Percentiles rank a stretch among this genome's conserved stretches.
These are phyloP conservation scores for Tringa solitaria DNA, from an alignment of 2,113 vertebrate genomes.

Conservation along the genomic window DNA sequence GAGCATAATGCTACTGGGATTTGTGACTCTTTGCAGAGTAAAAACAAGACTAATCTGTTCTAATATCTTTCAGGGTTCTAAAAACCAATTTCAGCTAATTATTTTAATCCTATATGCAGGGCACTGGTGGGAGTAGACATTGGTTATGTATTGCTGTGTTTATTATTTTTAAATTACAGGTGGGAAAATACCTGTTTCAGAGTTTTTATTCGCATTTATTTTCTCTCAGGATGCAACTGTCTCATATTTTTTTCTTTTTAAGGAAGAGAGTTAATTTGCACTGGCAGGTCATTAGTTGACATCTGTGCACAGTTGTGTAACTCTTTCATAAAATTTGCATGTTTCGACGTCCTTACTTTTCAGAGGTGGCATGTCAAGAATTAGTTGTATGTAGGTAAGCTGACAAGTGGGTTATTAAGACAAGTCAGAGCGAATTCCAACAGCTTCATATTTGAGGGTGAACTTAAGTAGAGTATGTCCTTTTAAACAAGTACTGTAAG, in stretches of 20 bases:
- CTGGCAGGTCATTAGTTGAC: neutral
- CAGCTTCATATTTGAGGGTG: neutral
- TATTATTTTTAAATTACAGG: neutral
- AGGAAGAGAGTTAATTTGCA: neutral
- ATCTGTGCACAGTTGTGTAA: neutral
- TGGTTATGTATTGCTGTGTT: neutral
- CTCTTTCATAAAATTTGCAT: neutral
- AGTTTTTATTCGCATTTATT: neutral
- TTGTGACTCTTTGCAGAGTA: neutral
- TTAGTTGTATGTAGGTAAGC: neutral
- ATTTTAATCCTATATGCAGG: neutral
- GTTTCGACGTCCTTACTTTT: neutral
- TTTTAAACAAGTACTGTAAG: neutral
- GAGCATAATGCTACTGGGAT: neutral
- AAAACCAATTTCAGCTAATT: neutral
- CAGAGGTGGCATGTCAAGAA: neutral
- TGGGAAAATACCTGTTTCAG: neutral
- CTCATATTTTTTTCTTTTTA: neutral
- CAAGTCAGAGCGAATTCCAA: neutral
- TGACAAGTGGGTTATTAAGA: neutral
- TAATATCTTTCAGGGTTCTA: neutral
- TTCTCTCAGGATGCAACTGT: neutral
- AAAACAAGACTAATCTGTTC: neutral
- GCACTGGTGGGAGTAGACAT: neutral
- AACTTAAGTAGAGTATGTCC: neutral